phyloP scores from a whole-genome alignment of 2,888 invertebrate species.

The Yponomeuta malinellus region DNA sequence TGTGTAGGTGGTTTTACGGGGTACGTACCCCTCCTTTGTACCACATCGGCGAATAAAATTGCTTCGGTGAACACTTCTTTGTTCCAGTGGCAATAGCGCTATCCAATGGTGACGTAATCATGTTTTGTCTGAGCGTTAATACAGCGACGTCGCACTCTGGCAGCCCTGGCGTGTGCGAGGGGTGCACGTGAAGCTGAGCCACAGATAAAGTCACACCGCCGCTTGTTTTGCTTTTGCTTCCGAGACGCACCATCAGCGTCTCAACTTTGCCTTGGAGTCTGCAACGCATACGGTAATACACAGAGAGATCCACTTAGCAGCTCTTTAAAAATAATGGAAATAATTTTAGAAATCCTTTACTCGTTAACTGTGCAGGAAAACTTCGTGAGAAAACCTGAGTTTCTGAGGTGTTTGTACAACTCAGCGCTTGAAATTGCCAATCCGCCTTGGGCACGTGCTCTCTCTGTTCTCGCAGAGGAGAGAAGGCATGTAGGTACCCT shows the following conservation, averaged over 20 bases:
- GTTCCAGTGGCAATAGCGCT: neutral
- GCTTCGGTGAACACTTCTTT: neutral
- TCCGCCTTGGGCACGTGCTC: no score
- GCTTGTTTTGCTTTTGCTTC: neutral
- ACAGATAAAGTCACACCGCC: neutral
- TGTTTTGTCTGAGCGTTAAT: neutral
- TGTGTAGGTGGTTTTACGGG: no score
- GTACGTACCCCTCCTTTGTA: neutral
- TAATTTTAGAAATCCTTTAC: no score
- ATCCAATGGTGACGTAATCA: neutral
- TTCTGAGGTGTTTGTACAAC: no score
- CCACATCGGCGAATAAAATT: neutral
- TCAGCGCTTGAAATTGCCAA: no score
- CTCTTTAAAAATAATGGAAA: no score
- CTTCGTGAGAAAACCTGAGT: no score
- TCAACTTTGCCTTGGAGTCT: neutral
- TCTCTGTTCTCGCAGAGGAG: no score
- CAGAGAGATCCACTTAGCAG: no score
- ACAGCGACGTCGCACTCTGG: neutral
- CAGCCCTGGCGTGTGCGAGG: neutral
- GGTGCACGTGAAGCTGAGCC: neutral
- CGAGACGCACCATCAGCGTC: neutral
- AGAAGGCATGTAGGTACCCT: no score
- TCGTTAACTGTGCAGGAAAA: no score
- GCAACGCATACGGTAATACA: no score